Percentiles rank a stretch among this genome's conserved stretches.
phyloP scores from a whole-genome alignment of 2,888 invertebrate species.

The Odontothrips loti region DNA sequence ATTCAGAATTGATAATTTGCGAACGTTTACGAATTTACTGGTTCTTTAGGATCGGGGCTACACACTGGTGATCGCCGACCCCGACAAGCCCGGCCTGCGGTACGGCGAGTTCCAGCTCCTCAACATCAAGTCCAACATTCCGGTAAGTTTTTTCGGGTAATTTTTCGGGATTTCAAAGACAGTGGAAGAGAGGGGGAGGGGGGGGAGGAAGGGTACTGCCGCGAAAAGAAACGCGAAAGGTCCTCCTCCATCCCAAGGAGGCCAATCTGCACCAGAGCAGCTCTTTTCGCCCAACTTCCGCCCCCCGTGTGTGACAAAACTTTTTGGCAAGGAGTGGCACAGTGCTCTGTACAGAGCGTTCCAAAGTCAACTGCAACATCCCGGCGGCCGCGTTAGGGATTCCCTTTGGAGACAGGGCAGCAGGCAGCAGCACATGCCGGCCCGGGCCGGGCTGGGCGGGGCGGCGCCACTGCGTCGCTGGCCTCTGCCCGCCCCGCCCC shows the following conservation, averaged over 20 bases:
- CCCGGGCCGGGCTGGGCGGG: not conserved
- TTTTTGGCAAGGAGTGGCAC: no score
- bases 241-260: no score
- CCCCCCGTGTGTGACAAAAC: no score
- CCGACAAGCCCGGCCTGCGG: not conserved
- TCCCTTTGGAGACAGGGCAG: not conserved
- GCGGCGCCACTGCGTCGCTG: no score
- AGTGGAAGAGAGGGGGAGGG: not conserved
- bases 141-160: not conserved
- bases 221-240: no score
- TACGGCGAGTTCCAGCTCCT: constrained; percentile 2
- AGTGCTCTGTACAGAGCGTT: not conserved
- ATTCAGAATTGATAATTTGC: no score
- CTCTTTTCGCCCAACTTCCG: no score
- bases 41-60: not conserved
- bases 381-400: not conserved
- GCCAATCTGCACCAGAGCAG: no score
- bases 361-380: not conserved
- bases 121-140: not conserved
- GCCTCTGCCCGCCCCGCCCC: not conserved
- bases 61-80: not conserved
- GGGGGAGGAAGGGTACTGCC: not conserved
- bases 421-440: not conserved
- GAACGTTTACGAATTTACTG: no score
- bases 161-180: not conserved